Evolutionary conservation across 2,888 invertebrate genomes (phyloP).

Genomic region (Stenolophus ochropezus): DNA sequence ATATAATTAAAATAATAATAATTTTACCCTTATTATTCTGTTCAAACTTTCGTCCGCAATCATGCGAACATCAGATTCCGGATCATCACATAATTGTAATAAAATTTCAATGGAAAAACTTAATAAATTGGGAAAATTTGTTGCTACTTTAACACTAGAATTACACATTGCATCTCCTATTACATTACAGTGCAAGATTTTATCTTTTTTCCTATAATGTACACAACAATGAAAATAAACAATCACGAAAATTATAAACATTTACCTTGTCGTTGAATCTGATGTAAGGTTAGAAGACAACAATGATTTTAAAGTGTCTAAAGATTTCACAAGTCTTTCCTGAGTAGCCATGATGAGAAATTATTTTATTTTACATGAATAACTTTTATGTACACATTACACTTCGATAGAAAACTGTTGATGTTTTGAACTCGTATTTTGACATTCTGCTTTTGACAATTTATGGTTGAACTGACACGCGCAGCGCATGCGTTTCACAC

Average conservation of each 20-base stretch:
- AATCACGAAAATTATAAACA: neutral
- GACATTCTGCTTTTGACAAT: constrained; percentile 57
- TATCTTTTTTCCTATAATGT: constrained; percentile 81
- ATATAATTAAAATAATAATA: constrained; percentile 72
- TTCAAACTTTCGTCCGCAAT: constrained; percentile 89
- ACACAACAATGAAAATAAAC: neutral
- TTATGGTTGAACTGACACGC: constrained; percentile 15
- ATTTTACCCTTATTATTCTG: constrained; percentile 79
- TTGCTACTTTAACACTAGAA: constrained; percentile 76
- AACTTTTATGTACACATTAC: constrained; percentile 47
- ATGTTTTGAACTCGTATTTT: constrained; percentile 55
- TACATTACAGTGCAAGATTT: constrained; percentile 82
- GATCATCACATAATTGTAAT: constrained; percentile 83
- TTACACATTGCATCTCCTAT: constrained; percentile 84
- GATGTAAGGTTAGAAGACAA: constrained; percentile 64
- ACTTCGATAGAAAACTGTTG: constrained; percentile 36
- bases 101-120: constrained; percentile 83
- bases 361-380: constrained; percentile 45
- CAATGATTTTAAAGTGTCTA: constrained; percentile 69
- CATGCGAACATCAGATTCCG: constrained; percentile 86
- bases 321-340: constrained; percentile 71
- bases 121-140: constrained; percentile 80
- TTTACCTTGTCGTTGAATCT: constrained; percentile 64
- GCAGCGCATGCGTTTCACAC: constrained; percentile 37
- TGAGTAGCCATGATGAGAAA: constrained; percentile 70